Conservation (phyloP, 2,113 vertebrate genomes). For the Catharus minimus region DNA sequence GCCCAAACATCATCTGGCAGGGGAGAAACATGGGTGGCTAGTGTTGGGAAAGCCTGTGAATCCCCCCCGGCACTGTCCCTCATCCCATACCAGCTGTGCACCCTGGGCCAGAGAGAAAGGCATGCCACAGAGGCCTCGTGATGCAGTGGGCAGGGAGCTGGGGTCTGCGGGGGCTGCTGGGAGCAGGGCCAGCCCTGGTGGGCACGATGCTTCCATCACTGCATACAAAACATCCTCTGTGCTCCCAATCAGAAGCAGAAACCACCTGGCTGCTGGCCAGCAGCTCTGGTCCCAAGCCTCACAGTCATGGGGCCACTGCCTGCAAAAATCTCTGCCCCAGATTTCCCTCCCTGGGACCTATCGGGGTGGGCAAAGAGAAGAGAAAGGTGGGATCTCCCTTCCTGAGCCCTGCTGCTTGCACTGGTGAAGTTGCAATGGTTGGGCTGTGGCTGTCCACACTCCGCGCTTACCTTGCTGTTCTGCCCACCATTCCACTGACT, state of each 20-base stretch:
- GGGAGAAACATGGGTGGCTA: background rate
- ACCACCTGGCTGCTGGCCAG: background rate
- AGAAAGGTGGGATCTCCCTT: background rate
- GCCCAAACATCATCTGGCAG: background rate
- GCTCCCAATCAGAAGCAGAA: background rate
- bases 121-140: rapidly evolving
- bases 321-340: background rate
- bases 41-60: background rate
- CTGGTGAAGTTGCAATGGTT: background rate
- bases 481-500: background rate
- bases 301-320: rapidly evolving
- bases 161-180: rapidly evolving
- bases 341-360: background rate
- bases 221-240: background rate
- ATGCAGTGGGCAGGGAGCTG: background rate
- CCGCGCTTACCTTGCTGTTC: too few relatives aligned
- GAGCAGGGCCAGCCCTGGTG: background rate
- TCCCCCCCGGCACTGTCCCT: rapidly evolving
- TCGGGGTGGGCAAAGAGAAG: background rate
- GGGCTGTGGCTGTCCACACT: background rate
- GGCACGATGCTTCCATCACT: rapidly evolving
- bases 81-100: rapidly evolving
- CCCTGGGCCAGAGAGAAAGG: background rate
- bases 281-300: background rate
- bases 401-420: background rate